Base-by-base conservation (phyloP, 2,113 vertebrate genomes). In the Cathartes aura region DNA sequence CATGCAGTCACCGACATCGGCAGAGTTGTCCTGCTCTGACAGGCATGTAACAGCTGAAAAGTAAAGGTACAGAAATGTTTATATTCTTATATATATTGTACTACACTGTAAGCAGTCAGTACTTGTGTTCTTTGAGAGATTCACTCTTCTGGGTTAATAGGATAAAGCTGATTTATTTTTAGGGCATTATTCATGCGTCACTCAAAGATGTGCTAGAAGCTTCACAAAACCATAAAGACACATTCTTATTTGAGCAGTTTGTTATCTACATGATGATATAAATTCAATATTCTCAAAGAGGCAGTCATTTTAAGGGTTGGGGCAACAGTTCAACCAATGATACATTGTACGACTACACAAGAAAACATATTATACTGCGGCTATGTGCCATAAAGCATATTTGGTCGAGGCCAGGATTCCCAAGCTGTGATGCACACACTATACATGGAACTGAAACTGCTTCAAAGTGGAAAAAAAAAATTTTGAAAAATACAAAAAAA, bases 11-110 rank as follows among this genome's bases (percentile, higher is more conserved):
- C 95, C 96, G 47, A 99, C 89, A 38, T 98, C 97, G 8, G 97
- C 98, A 8, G 97, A 43, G 74, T 98, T 98, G 2, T 98, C 97
- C 22, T 98, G 92, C 82, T 99, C 98, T 2, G 97, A 97, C 66
- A 98, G 52, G 82, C 99, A 99, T 1, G 97, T 99, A 82, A 99
- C 93, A 92, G 96, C 99, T 99, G 97, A 23, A 97, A 98, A 87
- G 59, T 15, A 94, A 86, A 58, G 74, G 76, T 3, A 94, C 24
- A 75, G 40, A 27, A 66, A 95, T 3, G 22, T 70, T 86, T 6
- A 53, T 8, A 3, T 48, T 30, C 18, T 29, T 42, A 34, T 0
- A 29, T 2, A 23, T 4, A 18, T 2, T 17, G 21, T 7, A 7
- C 47, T 23, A 27, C 5, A 59, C 32, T 11, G 58, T 12, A 15